Evolutionary conservation across 1,140 invertebrate genomes (phyloP), one percentile per base, ranked within the genome.

Genomic region (Anagrus nilaparvatae): DNA sequence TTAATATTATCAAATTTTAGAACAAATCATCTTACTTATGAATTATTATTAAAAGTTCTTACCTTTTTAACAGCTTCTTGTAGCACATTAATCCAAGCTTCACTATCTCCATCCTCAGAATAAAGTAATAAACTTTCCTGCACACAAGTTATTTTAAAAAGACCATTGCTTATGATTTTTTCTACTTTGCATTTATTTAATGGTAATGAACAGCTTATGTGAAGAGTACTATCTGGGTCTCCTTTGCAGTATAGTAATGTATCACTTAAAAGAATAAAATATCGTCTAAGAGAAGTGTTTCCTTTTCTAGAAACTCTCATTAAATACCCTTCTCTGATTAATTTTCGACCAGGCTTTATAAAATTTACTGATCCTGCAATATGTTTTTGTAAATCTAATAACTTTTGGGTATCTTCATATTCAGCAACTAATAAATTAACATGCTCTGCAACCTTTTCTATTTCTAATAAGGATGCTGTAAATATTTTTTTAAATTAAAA

Each of bases 351-450:
- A 21, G 82, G 82, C 46, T 72, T 73, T 0, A 85, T 68, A 28
- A 86, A 74, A 50, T 75, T 76, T 4, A 75, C 72, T 4, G 69
- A 56, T 50, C 75, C 65, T 28, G 65, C 45, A 33, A 85, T 69
- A 32, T 71, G 73, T 30, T 72, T 75, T 52, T 85, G 82, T 35
- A 84, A 62, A 52, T 76, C 71, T 12, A 85, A 60, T 49, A 84
- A 67, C 52, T 75, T 74, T 59, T 78, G 73, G 21, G 77, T 77
- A 49, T 82, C 76, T 56, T 85, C 81, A 50, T 83, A 79, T 47
- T 84, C 78, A 45, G 75, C 70, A 2, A 86, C 74, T 27, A 82
- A 68, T 23, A 74, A 69, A 47, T 86, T 82, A 18, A 86, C 83
- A 51, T 85, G 81, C 2, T 63, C 58, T 1, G 81, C 80, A 24